phyloP scores from a whole-genome alignment of 2,888 invertebrate genomes.

The Atherix ibis region DNA sequence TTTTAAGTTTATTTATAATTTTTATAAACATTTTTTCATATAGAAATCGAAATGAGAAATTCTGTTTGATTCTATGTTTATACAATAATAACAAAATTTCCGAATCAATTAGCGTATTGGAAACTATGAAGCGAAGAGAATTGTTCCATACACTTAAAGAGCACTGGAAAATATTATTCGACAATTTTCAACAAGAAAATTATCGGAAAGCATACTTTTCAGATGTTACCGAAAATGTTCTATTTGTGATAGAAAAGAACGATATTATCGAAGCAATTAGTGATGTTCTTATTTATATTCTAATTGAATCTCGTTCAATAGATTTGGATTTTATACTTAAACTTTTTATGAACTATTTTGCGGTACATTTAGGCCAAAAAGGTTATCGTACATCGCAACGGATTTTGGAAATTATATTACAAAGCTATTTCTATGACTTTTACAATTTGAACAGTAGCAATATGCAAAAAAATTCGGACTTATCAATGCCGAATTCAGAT shows the following conservation, averaged over 20 bases:
- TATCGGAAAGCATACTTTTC: conserved; percentile 20
- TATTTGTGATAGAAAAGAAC: conserved; percentile 22
- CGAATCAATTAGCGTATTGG: conserved; percentile 4
- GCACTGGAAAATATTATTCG: conserved; percentile 10
- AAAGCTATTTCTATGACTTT: conserved; percentile 34
- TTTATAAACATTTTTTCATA: background rate
- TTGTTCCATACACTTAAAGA: conserved; percentile 12
- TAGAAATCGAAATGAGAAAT: conserved; percentile 4
- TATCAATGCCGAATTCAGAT: too few relatives aligned
- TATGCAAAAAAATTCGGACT: background rate
- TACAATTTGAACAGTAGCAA: conserved; percentile 21
- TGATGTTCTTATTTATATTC: conserved; percentile 26
- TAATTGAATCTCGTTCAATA: conserved; percentile 26
- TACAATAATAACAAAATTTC: conserved; percentile 3
- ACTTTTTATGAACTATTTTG: conserved; percentile 48
- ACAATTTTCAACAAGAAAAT: conserved; percentile 9
- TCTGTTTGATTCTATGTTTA: conserved; percentile 8
- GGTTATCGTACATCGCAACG: conserved; percentile 32
- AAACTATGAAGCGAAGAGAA: conserved; percentile 19
- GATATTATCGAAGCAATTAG: conserved; percentile 27
- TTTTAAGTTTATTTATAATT: too few relatives aligned
- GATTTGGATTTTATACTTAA: conserved; percentile 30
- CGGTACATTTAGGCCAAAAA: conserved; percentile 45
- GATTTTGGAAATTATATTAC: conserved; percentile 36
- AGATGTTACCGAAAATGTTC: conserved; percentile 27